Evolutionary conservation across 2,888 invertebrate genomes (phyloP).

Genomic region (Lasius platythorax): DNA sequence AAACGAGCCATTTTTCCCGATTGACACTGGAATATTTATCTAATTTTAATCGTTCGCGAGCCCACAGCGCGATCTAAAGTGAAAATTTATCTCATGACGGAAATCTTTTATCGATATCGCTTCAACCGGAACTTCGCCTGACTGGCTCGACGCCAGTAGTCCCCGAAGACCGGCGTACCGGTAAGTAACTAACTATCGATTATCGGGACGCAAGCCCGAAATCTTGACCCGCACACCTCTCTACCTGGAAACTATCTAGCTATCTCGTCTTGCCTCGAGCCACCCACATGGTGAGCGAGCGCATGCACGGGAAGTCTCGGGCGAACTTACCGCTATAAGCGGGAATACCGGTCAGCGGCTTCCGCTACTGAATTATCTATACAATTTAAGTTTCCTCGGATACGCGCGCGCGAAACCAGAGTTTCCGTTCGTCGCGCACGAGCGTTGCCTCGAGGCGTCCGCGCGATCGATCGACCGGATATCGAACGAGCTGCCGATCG

Average conservation of each 20-base stretch:
- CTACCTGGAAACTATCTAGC: conserved; percentile 20
- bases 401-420: conserved; percentile 36
- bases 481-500: conserved; percentile 73
- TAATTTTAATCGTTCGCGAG: conserved; percentile 18
- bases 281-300: conserved; percentile 32
- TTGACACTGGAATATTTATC: neutral
- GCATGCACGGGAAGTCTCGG: conserved; percentile 42
- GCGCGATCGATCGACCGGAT: conserved; percentile 75
- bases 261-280: conserved; percentile 11
- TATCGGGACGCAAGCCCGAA: conserved; percentile 23
- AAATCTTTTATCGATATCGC: conserved; percentile 37
- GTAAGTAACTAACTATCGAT: conserved; percentile 51
- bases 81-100: conserved; percentile 2
- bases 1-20: neutral
- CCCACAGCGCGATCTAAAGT: conserved; percentile 1
- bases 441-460: conserved; percentile 33
- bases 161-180: conserved; percentile 44
- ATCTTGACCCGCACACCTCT: conserved; percentile 40
- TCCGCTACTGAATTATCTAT: conserved; percentile 70
- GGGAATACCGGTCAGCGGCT: conserved; percentile 56
- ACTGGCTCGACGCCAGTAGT: conserved; percentile 21
- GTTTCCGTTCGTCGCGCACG: conserved; percentile 40
- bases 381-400: conserved; percentile 68
- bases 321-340: conserved; percentile 58
- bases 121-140: conserved; percentile 33